phyloP scores from a whole-genome alignment of 2,113 vertebrate species.

The Crypturellus undulatus region DNA sequence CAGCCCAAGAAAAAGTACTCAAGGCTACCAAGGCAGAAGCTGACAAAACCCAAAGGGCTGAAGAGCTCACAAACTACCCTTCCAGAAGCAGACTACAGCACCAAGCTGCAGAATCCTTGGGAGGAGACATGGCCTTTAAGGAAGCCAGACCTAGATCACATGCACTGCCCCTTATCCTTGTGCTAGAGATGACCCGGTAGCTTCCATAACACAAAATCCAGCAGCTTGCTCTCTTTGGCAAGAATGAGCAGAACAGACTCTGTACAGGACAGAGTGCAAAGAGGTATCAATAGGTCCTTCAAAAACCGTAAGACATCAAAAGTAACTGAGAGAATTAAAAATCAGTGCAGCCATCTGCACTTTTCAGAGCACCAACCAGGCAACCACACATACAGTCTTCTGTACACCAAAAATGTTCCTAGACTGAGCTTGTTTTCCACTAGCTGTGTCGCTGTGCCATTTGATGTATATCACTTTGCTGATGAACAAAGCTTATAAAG shows the following conservation, averaged over 20 bases:
- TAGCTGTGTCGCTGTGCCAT: neutral
- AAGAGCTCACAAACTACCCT: neutral
- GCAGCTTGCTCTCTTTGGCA: neutral
- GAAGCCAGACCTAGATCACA: neutral
- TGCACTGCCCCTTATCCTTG: neutral
- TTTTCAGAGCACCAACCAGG: neutral
- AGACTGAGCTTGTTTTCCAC: neutral
- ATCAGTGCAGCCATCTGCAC: neutral
- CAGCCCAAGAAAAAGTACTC: neutral
- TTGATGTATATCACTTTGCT: neutral
- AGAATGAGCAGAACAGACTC: neutral
- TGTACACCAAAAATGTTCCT: neutral
- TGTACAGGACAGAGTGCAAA: neutral
- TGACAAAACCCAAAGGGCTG: neutral
- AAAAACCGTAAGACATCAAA: neutral
- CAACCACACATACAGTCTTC: neutral
- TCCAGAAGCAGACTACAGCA: neutral
- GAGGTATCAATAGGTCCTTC: neutral
- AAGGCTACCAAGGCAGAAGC: neutral
- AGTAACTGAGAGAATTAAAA: neutral
- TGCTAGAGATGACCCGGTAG: neutral
- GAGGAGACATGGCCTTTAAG: neutral
- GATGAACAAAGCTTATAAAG: fast-evolving
- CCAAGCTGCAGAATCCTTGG: neutral
- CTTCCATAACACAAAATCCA: neutral